Base-by-base conservation (phyloP, 2,797 vertebrate species). In the Scolopax rusticola region DNA sequence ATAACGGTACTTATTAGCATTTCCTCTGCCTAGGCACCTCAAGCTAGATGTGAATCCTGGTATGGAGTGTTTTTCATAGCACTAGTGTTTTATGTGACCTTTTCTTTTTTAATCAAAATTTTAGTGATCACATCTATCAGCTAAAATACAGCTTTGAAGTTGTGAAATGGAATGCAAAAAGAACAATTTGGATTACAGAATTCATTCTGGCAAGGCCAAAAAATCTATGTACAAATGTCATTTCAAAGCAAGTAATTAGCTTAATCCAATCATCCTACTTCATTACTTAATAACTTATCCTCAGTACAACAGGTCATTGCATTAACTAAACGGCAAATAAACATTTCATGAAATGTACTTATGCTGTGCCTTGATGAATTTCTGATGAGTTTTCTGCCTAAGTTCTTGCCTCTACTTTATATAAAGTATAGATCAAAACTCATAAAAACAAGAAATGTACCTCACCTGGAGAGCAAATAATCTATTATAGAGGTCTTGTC, bases 271-370 rank as follows among this genome's bases (percentile, higher is more conserved):
- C 90, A 74, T 92, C 59, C 15, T 77, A 32, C 93, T 89, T 90
- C 84, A 84, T 94, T 95, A 67, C 86, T 96, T 93, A 79, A 93
- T 89, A 89, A 95, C 47, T 94, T 94, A 84, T 82, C 88, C 73
- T 95, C 51, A 70, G 59, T 67, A 87, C 77, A 94, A 60, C 67
- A 96, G 92, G 90, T 90, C 94, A 87, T 48, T 2, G 6, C 86
- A 77, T 95, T 89, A 87, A 87, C 86, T 87, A 79, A 94, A 60
- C 1, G 3, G 4, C 56, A 79, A 67, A 94, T 59, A 86, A 79
- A 76, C 74, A 82, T 82, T 84, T 94, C 32, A 71, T 81, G 47
- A 57, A 67, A 56, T 84, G 30, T 65, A 75, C 17, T 95, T 76
- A 11, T 0, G 9, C n/a, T 64, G 25, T 53, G 63, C 40, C 56